A percentile compares a stretch with the other conserved stretches of the same genome.
Conservation (phyloP, 1,140 invertebrate genomes). For the Streblospio benedicti region DNA sequence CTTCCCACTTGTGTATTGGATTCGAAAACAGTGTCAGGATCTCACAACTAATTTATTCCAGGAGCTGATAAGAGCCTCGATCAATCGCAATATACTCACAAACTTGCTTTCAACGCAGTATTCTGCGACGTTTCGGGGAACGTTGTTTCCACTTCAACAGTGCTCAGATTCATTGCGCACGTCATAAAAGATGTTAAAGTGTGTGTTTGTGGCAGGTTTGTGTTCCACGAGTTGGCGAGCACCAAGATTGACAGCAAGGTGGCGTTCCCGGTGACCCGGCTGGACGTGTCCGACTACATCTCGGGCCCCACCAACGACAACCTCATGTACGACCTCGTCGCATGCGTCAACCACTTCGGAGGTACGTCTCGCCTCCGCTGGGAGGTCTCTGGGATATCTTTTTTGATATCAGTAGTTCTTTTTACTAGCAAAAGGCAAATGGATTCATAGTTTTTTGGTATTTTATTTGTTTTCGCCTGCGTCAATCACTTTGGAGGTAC, state of each 20-base stretch:
- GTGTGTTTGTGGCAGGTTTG: constrained; percentile 61
- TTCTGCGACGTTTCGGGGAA: too few species aligned
- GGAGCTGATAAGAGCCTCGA: too few species aligned
- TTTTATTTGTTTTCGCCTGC: not conserved
- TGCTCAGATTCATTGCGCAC: too few species aligned
- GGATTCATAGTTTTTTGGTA: not conserved
- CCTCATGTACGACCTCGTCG: constrained; percentile 58
- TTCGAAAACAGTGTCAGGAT: too few species aligned
- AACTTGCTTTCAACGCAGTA: too few species aligned
- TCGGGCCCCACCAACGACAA: constrained; percentile 37
- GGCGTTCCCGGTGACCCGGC: constrained; percentile 56
- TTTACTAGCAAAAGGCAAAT: not conserved
- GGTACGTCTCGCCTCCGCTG: constrained; percentile 48
- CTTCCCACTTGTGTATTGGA: too few species aligned
- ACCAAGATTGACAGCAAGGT: constrained; percentile 63
- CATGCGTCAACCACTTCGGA: constrained; percentile 64
- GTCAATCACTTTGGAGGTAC: too few species aligned
- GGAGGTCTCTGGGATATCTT: not conserved
- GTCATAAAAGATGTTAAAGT: too few species aligned
- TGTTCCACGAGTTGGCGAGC: constrained; percentile 61
- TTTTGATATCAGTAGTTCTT: constrained; percentile 12
- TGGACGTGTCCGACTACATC: constrained; percentile 50
- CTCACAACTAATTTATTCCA: too few species aligned
- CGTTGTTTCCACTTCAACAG: too few species aligned
- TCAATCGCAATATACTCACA: too few species aligned